These are phyloP conservation scores for Embiotoca jacksoni DNA, from an alignment of 2,113 vertebrate genomes.

Conservation along the genomic window DNA sequence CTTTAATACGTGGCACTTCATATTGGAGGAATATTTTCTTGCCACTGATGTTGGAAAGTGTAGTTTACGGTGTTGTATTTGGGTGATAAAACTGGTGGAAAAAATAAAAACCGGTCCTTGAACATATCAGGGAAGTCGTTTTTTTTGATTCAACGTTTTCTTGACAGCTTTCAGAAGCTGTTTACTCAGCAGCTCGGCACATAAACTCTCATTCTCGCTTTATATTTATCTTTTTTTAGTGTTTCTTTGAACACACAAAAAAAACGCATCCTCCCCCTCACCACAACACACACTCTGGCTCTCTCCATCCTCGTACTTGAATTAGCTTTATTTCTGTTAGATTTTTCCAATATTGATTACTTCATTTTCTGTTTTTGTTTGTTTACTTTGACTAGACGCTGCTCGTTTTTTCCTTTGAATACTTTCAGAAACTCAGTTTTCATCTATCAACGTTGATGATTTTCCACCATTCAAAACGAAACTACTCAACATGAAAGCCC, in stretches of 20 bases:
- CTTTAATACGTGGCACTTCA: conserved; percentile 5
- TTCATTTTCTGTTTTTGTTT: neutral
- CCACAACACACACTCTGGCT: conserved; percentile 10
- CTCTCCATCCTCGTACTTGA: neutral
- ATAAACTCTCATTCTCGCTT: conserved; percentile 22
- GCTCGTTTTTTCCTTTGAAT: neutral
- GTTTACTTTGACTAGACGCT: neutral
- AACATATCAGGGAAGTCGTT: conserved; percentile 31
- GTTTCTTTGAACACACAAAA: conserved; percentile 17
- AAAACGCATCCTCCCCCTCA: conserved; percentile 22
- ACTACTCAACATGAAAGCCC: neutral
- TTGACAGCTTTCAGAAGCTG: conserved; percentile 58
- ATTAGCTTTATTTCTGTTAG: conserved; percentile 9
- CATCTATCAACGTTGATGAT: neutral
- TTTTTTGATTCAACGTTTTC: conserved; percentile 40
- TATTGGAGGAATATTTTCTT: conserved; percentile 39
- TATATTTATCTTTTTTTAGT: neutral
- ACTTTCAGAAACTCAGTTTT: neutral
- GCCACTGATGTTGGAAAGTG: conserved; percentile 29
- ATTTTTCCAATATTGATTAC: neutral
- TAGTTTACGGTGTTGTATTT: conserved; percentile 37
- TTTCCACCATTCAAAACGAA: neutral
- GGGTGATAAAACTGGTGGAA: conserved; percentile 42
- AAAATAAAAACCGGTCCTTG: conserved; percentile 25
- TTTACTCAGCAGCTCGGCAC: conserved; percentile 30